Percentiles rank a stretch among this genome's conserved stretches.
Evolutionary conservation across 2,113 vertebrate genomes (phyloP).

Genomic region (Perca fluviatilis): DNA sequence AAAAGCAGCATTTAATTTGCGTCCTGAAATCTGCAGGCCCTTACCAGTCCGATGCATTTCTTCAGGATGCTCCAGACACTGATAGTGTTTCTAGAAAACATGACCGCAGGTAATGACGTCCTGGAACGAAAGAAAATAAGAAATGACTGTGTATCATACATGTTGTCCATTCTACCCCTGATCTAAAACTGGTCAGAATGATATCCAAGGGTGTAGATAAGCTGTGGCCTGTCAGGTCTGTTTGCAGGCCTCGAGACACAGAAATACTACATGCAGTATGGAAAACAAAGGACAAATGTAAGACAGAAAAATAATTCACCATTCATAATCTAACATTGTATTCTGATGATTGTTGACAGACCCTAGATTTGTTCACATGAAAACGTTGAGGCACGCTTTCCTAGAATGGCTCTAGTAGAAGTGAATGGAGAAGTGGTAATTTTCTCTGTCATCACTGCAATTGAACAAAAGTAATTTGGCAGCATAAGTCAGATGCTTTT

Average conservation of each 20-base stretch:
- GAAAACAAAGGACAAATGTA: background rate
- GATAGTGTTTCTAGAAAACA: slow-evolving; percentile 94
- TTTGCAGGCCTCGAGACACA: background rate
- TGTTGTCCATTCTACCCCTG: background rate
- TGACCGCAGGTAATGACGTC: slow-evolving; percentile 91
- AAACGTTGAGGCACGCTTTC: background rate
- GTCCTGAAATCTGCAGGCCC: slow-evolving; percentile 34
- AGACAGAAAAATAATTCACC: background rate
- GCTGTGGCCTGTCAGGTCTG: slow-evolving; percentile 10
- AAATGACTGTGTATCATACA: background rate
- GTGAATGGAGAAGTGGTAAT: background rate
- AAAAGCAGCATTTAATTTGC: background rate
- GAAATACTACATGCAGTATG: too few relatives aligned
- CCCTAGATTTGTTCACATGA: background rate
- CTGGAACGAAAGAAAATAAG: slow-evolving; percentile 76
- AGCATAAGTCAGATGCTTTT: background rate
- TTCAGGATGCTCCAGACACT: slow-evolving; percentile 97
- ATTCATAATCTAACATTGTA: background rate
- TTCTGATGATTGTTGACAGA: background rate
- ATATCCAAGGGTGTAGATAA: slow-evolving; percentile 3
- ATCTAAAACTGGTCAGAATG: background rate
- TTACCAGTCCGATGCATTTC: slow-evolving; percentile 98
- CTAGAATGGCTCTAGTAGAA: background rate
- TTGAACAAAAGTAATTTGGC: background rate
- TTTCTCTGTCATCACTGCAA: background rate